Conservation (phyloP, 2,797 vertebrate genomes). For the Periophthalmus magnuspinnatus region DNA sequence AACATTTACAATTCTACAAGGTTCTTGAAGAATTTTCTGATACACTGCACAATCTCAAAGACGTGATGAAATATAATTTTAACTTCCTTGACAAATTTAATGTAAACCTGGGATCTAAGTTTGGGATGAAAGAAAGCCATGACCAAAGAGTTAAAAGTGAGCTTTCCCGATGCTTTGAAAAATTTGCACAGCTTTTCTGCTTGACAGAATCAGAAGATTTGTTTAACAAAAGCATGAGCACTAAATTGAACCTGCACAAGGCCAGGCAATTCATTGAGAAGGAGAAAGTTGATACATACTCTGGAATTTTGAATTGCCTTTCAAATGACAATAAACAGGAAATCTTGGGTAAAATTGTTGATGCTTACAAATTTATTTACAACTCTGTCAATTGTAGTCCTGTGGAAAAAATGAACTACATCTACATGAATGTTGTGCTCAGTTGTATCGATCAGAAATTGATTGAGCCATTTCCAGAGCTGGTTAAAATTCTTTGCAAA, state of each 20-base stretch:
- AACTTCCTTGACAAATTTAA: slow-evolving; percentile 59
- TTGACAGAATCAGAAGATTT: slow-evolving; percentile 42
- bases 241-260: slow-evolving; percentile 14
- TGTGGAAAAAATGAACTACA: slow-evolving; percentile 51
- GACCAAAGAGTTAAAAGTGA: slow-evolving; percentile 38
- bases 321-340: slow-evolving; percentile 1
- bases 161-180: slow-evolving; percentile 51
- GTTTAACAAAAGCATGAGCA: slow-evolving; percentile 5
- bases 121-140: slow-evolving; percentile 45
- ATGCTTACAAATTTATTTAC: slow-evolving; percentile 2
- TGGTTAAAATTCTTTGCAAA: accelerated
- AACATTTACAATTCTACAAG: slow-evolving; percentile 40
- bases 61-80: slow-evolving; percentile 61
- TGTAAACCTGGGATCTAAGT: slow-evolving; percentile 59
- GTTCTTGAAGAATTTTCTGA: slow-evolving; percentile 43
- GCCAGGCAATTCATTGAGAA: slow-evolving; percentile 45
- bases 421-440: slow-evolving; percentile 65
- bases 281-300: slow-evolving; percentile 58
- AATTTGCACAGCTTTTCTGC: slow-evolving; percentile 63
- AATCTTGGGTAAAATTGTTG: slow-evolving; percentile 39
- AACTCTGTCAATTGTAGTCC: accelerated
- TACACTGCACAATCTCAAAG: slow-evolving; percentile 51
- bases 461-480: accelerated
- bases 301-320: slow-evolving; percentile 55
- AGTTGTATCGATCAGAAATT: slow-evolving; percentile 51